A percentile compares a stretch with the other conserved stretches of the same genome.
Evolutionary conservation across 1,140 invertebrate genomes (phyloP).

Genomic region (Teleopsis dalmanni): DNA sequence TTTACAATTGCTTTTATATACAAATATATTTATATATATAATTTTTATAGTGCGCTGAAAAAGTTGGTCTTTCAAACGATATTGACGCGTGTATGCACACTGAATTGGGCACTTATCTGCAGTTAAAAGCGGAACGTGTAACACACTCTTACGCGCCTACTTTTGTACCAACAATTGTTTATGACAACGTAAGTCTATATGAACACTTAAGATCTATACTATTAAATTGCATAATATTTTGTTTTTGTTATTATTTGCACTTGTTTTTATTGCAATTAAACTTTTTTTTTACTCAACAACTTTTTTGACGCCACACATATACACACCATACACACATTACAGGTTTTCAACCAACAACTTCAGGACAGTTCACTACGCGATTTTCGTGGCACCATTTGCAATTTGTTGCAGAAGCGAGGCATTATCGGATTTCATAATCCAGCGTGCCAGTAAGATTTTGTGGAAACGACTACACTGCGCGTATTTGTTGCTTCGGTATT

Average conservation of each 20-base stretch:
- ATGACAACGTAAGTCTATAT: slow-evolving; percentile 44
- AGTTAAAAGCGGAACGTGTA: slow-evolving; percentile 48
- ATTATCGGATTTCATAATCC: slow-evolving; percentile 7
- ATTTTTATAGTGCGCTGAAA: slow-evolving; percentile 47
- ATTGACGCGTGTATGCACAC: slow-evolving; percentile 44
- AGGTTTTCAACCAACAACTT: slow-evolving; percentile 38
- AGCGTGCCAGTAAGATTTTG: slow-evolving; percentile 27
- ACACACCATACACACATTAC: no score
- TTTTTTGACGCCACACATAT: slow-evolving; percentile 12
- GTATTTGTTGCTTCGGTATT: no score
- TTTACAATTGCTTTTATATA: background rate
- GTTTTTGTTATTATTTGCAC: background rate
- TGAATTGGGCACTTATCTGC: slow-evolving; percentile 43
- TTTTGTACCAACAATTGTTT: slow-evolving; percentile 54
- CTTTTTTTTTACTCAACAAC: slow-evolving; percentile 1
- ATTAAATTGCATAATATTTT: slow-evolving; percentile 18
- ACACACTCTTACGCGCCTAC: slow-evolving; percentile 45
- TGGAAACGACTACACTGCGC: no score
- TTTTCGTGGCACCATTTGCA: slow-evolving; percentile 34
- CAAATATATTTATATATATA: background rate
- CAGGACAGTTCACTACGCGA: slow-evolving; percentile 35
- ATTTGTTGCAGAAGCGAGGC: slow-evolving; percentile 10
- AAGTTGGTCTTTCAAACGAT: slow-evolving; percentile 35
- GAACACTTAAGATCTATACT: slow-evolving; percentile 1
- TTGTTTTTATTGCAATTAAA: no score